These are phyloP conservation scores for Dunckerocampus dactyliophorus DNA, from an alignment of 2,113 vertebrate genomes.

Conservation along the genomic window DNA sequence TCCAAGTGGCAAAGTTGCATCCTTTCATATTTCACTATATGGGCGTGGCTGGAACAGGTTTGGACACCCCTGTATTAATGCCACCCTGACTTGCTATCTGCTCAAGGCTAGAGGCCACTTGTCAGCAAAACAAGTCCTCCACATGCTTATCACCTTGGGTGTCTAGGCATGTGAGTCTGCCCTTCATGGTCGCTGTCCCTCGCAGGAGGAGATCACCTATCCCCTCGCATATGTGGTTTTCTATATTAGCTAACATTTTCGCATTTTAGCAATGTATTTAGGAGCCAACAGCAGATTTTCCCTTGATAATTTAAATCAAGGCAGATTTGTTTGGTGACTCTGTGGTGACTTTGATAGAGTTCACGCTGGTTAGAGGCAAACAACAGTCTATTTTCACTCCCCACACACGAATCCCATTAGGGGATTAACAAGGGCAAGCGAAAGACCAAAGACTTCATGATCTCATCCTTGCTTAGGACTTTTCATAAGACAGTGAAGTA, in stretches of 20 bases:
- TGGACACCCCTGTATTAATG: neutral
- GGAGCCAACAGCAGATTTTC: neutral
- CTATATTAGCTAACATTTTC: neutral
- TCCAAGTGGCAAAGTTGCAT: too few relatives aligned
- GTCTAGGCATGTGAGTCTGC: slow-evolving; percentile 26
- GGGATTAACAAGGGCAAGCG: slow-evolving; percentile 67
- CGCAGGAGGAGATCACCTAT: too few relatives aligned
- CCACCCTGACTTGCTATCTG: too few relatives aligned
- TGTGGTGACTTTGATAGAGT: slow-evolving; percentile 53
- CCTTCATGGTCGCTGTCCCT: too few relatives aligned
- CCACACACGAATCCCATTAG: slow-evolving; percentile 65
- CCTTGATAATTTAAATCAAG: neutral
- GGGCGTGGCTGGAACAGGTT: too few relatives aligned
- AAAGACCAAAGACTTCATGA: slow-evolving; percentile 35
- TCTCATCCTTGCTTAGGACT: slow-evolving; percentile 2
- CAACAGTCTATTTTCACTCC: slow-evolving; percentile 66
- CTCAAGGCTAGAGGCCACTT: neutral
- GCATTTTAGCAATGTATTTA: too few relatives aligned
- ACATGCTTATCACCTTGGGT: neutral
- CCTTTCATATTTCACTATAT: too few relatives aligned
- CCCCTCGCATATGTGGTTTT: too few relatives aligned
- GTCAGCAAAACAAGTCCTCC: neutral
- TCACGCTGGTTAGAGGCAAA: slow-evolving; percentile 53
- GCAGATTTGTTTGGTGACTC: slow-evolving; percentile 34
- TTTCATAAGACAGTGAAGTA: neutral